Percentiles rank a stretch among this genome's conserved stretches.
phyloP scores from a whole-genome alignment of 2,113 vertebrate genomes.

The Dascyllus trimaculatus region DNA sequence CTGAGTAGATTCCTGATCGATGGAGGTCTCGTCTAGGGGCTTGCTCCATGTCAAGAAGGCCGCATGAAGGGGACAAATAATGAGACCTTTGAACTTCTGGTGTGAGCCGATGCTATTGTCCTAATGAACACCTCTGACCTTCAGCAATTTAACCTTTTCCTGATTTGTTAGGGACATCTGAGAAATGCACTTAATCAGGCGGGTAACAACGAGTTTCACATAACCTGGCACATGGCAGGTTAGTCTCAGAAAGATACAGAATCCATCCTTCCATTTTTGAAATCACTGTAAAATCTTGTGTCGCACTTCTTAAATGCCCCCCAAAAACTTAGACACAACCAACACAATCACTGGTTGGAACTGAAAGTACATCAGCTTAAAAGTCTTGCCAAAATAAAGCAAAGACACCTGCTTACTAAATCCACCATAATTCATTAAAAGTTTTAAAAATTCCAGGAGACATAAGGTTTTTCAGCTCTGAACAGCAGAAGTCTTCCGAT shows the following conservation, averaged over 20 bases:
- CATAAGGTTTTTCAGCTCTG: neutral
- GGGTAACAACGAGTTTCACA: neutral
- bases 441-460: no score
- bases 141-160: conserved; percentile 21
- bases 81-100: conserved; percentile 66
- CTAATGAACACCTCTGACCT: conserved; percentile 49
- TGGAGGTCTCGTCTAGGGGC: conserved; percentile 52
- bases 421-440: no score
- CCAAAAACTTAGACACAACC: no score
- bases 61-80: conserved; percentile 45
- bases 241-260: neutral
- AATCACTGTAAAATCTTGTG: no score
- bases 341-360: neutral
- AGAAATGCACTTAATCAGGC: neutral
- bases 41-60: conserved; percentile 47
- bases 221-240: neutral
- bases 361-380: no score
- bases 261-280: neutral
- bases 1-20: conserved; percentile 66
- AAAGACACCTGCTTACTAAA: no score
- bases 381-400: no score
- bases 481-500: no score
- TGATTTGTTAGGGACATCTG: neutral
- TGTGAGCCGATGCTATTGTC: conserved; percentile 34
- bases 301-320: no score